Evolutionary conservation across 2,113 vertebrate genomes (phyloP).

Genomic region (Poeciliopsis turrubarensis): DNA sequence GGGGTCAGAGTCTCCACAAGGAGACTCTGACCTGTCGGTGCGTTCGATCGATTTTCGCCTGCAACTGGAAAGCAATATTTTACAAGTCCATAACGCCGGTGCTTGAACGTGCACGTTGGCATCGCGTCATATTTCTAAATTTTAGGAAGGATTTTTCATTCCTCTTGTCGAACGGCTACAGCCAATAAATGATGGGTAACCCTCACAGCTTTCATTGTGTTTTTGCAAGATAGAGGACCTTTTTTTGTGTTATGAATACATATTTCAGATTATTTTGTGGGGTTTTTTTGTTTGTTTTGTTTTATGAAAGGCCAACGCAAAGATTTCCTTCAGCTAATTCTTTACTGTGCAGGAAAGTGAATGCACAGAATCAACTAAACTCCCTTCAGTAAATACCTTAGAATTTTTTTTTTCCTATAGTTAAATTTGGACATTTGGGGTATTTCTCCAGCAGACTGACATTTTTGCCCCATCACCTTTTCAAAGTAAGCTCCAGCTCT

Average conservation of each 20-base stretch:
- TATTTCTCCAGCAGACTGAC: neutral
- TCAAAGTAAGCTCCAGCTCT: neutral
- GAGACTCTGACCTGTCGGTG: conserved; percentile 1
- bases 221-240: neutral
- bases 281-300: too few species aligned
- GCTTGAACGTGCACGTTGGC: neutral
- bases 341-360: too few species aligned
- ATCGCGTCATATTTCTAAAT: neutral
- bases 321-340: too few species aligned
- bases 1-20: conserved; percentile 38
- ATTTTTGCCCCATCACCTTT: neutral
- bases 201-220: neutral
- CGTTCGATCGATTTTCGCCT: conserved; percentile 34
- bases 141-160: neutral
- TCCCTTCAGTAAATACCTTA: neutral
- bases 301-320: too few species aligned
- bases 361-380: too few species aligned
- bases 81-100: conserved; percentile 1
- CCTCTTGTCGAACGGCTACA: neutral
- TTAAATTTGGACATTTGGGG: too few species aligned
- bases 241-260: too few species aligned
- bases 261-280: too few species aligned
- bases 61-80: conserved; percentile 15
- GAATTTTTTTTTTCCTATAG: neutral
- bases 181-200: neutral